These are phyloP conservation scores for Linyphia triangularis DNA, from an alignment of 2,888 invertebrate species.

Conservation along the genomic window DNA sequence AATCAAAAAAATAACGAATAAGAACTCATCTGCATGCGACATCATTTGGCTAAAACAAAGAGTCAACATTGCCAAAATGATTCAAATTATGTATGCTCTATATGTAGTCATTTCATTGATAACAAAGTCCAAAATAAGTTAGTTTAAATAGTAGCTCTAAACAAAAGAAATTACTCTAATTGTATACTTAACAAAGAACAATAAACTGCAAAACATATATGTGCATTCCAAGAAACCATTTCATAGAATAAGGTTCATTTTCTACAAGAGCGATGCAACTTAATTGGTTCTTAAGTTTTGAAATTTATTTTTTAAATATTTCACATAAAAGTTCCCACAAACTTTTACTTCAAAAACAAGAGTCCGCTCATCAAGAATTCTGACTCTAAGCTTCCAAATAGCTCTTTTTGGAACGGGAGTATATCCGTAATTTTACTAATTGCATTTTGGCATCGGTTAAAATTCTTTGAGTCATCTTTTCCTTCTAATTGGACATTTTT, in stretches of 20 bases:
- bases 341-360: neutral
- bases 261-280: neutral
- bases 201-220: neutral
- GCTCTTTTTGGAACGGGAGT: neutral
- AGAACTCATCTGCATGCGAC: too few species aligned
- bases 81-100: too few species aligned
- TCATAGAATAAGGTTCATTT: neutral
- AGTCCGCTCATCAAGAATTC: neutral
- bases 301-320: neutral
- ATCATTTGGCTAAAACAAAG: too few species aligned
- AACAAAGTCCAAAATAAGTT: too few species aligned
- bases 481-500: slow-evolving; percentile 40
- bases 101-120: too few species aligned
- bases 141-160: too few species aligned
- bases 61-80: too few species aligned
- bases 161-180: too few species aligned
- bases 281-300: neutral
- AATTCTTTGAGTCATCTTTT: slow-evolving; percentile 34
- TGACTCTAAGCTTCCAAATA: too few species aligned
- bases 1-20: too few species aligned
- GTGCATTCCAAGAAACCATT: neutral
- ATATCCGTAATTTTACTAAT: slow-evolving; percentile 48
- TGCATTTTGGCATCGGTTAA: slow-evolving; percentile 55
- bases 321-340: neutral
- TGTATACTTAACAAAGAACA: too few species aligned